Base-by-base conservation (phyloP, 2,888 invertebrate genomes). In the Syritta pipiens region DNA sequence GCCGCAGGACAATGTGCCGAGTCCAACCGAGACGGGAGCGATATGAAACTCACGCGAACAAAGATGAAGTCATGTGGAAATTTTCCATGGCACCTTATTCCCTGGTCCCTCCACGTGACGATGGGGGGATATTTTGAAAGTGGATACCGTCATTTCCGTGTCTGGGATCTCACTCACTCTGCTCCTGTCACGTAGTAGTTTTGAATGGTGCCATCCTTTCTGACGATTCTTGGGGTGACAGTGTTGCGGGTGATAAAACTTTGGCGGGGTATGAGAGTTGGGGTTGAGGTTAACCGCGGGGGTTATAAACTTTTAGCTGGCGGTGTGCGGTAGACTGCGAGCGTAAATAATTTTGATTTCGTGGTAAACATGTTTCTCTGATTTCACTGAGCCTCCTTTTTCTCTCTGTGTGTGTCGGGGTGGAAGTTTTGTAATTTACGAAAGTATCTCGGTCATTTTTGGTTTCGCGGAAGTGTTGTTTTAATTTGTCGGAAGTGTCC, bases 151-250 rank as follows among this genome's bases (percentile, higher is more conserved):
- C 14, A 59, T 26, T 53, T 65, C 57, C 53, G 51, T 35, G 51
- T 44, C 40, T 42, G 20, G 30, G 26, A 4, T 5, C 14, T 17
- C 63, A 42, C 42, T 32, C 26, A 30, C 48, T 55, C 9, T 30
- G 79, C 53, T 67, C 62, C 49, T 67, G 72, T 79, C 77, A 79
- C 77, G 77, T 79, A 60, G 77, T 74, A 79, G 67, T 65, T 79
- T 67, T 62, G 74, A 79, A 68, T 79, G 67, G 60, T 74, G 67
- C 62, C 74, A 57, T 62, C 55, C 59, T 62, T 49, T 72, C 42
- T 53, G 59, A 55, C 53, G 59, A 65, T 65, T 71, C 17, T 12
- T 24, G 22, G 57, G 71, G 76, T 51, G 63, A 60, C 67, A 60
- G 30, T 53, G 59, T 32, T 44, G 30, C 30, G 30, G 7, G 12